Evolutionary conservation across 2,888 invertebrate genomes (phyloP), one percentile per base, ranked within the genome.

Genomic region (Caenorhabditis angaria): DNA sequence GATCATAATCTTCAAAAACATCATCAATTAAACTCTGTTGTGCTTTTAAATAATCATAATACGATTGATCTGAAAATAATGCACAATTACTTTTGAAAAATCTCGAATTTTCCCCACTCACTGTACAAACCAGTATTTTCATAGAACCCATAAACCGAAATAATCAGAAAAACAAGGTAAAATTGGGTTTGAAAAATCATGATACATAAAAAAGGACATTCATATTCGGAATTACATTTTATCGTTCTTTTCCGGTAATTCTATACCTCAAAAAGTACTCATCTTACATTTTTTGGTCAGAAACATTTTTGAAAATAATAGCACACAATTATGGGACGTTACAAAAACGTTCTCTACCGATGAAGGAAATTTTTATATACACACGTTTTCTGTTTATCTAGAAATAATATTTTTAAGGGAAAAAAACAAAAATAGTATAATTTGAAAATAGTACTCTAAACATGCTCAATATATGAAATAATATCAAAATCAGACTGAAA

Each of bases 51-150:
- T 41, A 41, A 18, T 41, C 41, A 14, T 41, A 41, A 14, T 41
- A 41, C 3, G 41, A 41, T 41, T 41, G 41, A 41, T 41, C 41
- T 41, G 18, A 14, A 41, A 22, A n/a, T 20, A 2, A 24, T 24
- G 20, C 24, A 50, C 10, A 27, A 24, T 18, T 18, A 48, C 14
- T n/a, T 51, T 51, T 35, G 25, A 18, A 47, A 50, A 10, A 54
- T n/a, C n/a, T n/a, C n/a, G 32, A 0, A 25, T 22, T 22, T 27
- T 12, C n/a, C 27, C 22, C 0, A 32, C 27, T 29, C 56, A 69
- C 69, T 64, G 51, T 64, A 69, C 24, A 63, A 51, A 24, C 29
- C 25, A 4, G 59, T 55, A 51, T 69, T 53, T 51, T 64, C 63
- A 20, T 64, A 68, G 28, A 63, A 68, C 5, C 53, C 27, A 18